Conservation (phyloP, 2,113 vertebrate species). For the Furnarius figulus region DNA sequence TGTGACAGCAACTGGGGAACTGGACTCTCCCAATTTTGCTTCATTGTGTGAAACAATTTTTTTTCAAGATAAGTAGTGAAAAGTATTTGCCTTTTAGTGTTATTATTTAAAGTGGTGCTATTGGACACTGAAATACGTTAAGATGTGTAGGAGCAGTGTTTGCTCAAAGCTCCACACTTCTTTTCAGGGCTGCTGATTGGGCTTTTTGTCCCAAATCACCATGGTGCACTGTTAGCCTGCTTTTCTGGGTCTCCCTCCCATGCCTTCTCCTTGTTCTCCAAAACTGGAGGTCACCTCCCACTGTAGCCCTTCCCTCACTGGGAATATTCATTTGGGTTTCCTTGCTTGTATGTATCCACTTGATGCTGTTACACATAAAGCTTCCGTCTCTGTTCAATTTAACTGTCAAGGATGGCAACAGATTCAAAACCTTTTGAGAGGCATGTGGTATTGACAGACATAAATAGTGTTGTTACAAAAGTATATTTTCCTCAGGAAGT, state of each 20-base stretch:
- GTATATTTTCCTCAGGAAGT: neutral
- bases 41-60: neutral
- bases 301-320: neutral
- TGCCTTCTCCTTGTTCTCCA: neutral
- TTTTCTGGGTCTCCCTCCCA: neutral
- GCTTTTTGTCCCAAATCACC: rapidly evolving
- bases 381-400: neutral
- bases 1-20: rapidly evolving
- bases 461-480: neutral
- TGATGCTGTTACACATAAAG: neutral
- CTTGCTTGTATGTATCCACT: neutral
- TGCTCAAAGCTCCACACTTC: neutral
- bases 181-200: rapidly evolving
- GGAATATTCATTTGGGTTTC: neutral
- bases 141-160: neutral
- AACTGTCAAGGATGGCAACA: neutral
- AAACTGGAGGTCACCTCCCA: neutral
- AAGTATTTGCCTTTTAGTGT: neutral
- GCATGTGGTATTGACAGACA: neutral
- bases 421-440: neutral
- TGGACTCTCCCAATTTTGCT: neutral
- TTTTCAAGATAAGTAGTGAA: neutral
- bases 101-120: neutral
- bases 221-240: neutral
- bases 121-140: neutral